A percentile compares a stretch with the other conserved stretches of the same genome.
Evolutionary conservation across 2,113 vertebrate species (phyloP).

Genomic region (Prochilodus magdalenae): DNA sequence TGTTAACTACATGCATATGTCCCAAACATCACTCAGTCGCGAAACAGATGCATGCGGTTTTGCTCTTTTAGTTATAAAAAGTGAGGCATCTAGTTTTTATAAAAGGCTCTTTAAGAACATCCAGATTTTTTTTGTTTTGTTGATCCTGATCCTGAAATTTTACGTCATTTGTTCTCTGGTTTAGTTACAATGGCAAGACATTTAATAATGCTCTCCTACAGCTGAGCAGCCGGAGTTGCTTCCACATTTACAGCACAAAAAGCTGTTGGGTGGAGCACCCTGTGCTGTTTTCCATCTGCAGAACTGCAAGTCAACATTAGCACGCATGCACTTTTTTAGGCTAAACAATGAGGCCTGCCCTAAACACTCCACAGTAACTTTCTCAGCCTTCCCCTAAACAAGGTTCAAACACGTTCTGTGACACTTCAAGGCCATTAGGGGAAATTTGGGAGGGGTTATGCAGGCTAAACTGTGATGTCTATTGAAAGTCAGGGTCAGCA

Average conservation of each 20-base stretch:
- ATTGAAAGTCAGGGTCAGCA: neutral
- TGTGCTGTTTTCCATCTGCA: slow-evolving; percentile 23
- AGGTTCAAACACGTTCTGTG: slow-evolving; percentile 1
- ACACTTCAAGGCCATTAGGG: neutral
- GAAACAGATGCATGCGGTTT: too few species aligned
- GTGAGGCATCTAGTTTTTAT: too few species aligned
- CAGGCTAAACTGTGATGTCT: slow-evolving; percentile 18
- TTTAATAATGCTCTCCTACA: slow-evolving; percentile 11
- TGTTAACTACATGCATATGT: too few species aligned
- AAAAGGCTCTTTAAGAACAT: neutral
- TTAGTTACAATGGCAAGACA: too few species aligned
- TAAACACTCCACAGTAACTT: neutral
- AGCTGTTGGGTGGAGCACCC: neutral
- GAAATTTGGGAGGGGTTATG: neutral
- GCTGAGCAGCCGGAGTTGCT: neutral
- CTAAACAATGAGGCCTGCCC: slow-evolving; percentile 2
- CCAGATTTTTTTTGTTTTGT: too few species aligned
- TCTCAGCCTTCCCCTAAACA: neutral
- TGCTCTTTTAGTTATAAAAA: too few species aligned
- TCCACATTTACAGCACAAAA: neutral
- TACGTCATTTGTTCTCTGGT: too few species aligned
- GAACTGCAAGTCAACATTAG: slow-evolving; percentile 29
- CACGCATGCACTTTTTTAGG: slow-evolving; percentile 3
- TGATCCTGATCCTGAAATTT: too few species aligned
- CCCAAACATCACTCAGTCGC: too few species aligned